phyloP scores from a whole-genome alignment of 1,140 invertebrate genomes.

The Drosophila grimshawi region DNA sequence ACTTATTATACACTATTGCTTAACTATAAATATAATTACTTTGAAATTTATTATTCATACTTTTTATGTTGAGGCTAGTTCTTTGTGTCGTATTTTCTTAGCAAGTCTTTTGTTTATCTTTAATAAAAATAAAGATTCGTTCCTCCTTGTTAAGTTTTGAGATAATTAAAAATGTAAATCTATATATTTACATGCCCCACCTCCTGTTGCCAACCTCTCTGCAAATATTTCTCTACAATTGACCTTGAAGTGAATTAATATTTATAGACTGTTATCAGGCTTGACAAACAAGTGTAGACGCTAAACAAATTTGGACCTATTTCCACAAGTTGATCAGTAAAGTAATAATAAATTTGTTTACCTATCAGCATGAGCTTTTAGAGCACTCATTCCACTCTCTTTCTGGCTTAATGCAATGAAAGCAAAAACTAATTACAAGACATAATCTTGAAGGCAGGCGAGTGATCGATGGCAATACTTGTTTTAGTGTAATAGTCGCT shows the following conservation, averaged over 20 bases:
- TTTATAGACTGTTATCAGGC: constrained; percentile 9
- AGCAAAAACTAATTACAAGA: constrained; percentile 72
- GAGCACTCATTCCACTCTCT: not conserved
- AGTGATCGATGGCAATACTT: constrained; percentile 31
- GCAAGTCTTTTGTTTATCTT: too few relatives aligned
- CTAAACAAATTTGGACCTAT: constrained; percentile 65
- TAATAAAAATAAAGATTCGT: too few relatives aligned
- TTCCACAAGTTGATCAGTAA: constrained; percentile 62
- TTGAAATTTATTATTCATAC: too few relatives aligned
- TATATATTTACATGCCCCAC: too few relatives aligned
- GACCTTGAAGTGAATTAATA: constrained; percentile 29
- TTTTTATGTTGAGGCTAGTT: too few relatives aligned
- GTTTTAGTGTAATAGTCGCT: constrained; percentile 62
- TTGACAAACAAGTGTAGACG: constrained; percentile 33
- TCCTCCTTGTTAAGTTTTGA: too few relatives aligned
- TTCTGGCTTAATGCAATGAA: constrained; percentile 66
- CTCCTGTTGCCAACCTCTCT: not conserved
- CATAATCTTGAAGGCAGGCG: constrained; percentile 23
- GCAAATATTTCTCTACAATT: not conserved
- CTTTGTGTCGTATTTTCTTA: too few relatives aligned
- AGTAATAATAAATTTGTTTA: constrained; percentile 57
- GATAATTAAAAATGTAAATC: too few relatives aligned
- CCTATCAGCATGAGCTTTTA: constrained; percentile 32
- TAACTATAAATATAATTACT: too few relatives aligned
- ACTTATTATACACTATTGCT: too few relatives aligned